Evolutionary conservation across 1,140 invertebrate genomes (phyloP), one percentile per base, ranked within the genome.

Genomic region (Hesperophylax magnus): DNA sequence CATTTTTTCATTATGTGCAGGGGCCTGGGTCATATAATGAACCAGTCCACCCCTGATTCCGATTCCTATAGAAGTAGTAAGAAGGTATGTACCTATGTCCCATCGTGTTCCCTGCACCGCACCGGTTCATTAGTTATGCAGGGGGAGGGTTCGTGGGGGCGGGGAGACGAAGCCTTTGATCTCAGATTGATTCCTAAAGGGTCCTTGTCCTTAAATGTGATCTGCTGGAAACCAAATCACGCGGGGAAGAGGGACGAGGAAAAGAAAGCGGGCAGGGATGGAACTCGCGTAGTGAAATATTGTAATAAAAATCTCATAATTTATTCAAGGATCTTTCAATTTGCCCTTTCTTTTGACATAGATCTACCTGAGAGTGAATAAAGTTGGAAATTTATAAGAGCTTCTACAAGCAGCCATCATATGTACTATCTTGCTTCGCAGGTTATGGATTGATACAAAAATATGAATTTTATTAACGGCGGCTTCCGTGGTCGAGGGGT

Each of bases 111-210:
- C 18, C 61, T 22, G 24, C 34, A 18, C 34, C n/a, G 67, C 67
- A 71, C 67, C 67, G 67, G 67, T 71, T 71, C 67, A 47, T 71
- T 71, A 71, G 67, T 71, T 71, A 71, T 71, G 34, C 67, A 47
- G 67, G 6, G 31, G 67, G 39, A 47, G 39, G 34, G 39, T 8
- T 47, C 15, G 11, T 3, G 22, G 24, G 27, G 31, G 39, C 11
- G 39, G 11, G 39, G 14, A 11, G 3, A 0, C 24, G 58, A 11
- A 67, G 22, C 67, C 67, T 71, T 71, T 71, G 67, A 71, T 71
- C 34, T 47, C 67, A 71, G 67, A 71, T 71, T 71, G 67, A 71
- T 71, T 71, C 67, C 34, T 71, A 71, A 71, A 71, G 67, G 67
- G 67, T 24, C 39, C 67, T 71, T 71, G 67, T 71, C 67, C 67